Evolutionary conservation across 2,888 invertebrate species (phyloP), one percentile per base, ranked within the genome.

Genomic region (Phytoseiulus persimilis): DNA sequence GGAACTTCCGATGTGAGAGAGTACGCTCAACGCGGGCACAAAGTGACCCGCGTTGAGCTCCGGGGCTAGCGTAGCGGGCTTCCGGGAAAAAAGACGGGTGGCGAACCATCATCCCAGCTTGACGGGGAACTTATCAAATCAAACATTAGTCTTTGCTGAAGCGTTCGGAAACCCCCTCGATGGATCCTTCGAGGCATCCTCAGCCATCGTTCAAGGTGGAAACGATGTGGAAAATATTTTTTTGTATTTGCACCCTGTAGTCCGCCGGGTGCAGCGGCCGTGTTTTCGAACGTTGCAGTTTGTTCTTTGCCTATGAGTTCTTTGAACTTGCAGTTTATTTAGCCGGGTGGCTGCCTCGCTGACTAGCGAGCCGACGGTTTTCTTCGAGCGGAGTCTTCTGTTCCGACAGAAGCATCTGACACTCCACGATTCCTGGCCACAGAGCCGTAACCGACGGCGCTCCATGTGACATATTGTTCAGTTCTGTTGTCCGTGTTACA

Each of bases 271-370:
- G 39, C 9, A 9, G 39, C 39, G 39, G 39, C 28, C 65, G 65
- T 28, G 65, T 28, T 65, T 65, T 65, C 65, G 65, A 28, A 65
- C 65, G 65, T 65, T 65, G 65, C 65, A 65, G 65, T 65, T 28
- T 65, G 23, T 65, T 65, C 65, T 65, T 65, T 28, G 65, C 65
- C 65, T 65, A 65, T 65, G 65, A 65, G 65, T 65, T 65, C 65
- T 65, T 65, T 65, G 65, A 65, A 65, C 65, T 65, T 65, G 65
- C 65, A 65, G 65, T 65, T 65, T 65, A 65, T 65, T 65, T 65
- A 65, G 28, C 18, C 65, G 65, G 65, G 65, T 18, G 65, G 65
- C 65, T 65, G 9, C 1, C 65, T 65, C 18, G 28, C 65, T 65
- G 65, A 65, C 65, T 65, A 28, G 65, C 65, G 65, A 18, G 65